Evolutionary conservation across 2,888 invertebrate species (phyloP), one percentile per base, ranked within the genome.

Genomic region (Trichogramma evanescens): DNA sequence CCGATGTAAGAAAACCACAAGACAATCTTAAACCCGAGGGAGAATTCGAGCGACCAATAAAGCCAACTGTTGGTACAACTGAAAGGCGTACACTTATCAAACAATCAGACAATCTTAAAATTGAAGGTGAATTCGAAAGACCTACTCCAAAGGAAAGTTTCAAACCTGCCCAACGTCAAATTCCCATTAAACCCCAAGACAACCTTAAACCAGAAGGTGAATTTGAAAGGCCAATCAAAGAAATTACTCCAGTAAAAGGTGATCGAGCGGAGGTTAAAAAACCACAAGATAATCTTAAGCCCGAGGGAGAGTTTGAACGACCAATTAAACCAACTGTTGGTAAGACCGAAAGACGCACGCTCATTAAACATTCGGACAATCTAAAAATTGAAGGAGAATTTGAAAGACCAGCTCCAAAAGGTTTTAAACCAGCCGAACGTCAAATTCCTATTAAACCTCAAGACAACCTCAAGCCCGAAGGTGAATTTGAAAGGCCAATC

Each of bases 1-100:
- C 78, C 41, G 77, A 69, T 1, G 73, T 75, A 0, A 77, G 76
- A 6, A 71, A 69, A 64, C 78, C 72, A 73, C 68, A 67, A 79
- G 82, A 82, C 63, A 84, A 84, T 67, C 68, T 86, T 0, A 76
- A 74, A 66, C 82, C 83, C 0, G 85, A 86, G 70, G 86, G 86
- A 2, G 81, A 84, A 2, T 81, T 81, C 60, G 79, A 80, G 7
- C 77, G 74, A 62, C 79, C 80, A n/a, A 80, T 80, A 13, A 56
- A 54, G 26, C n/a, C 42, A 43, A 53, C 58, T n/a, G 66, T 85
- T 41, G 83, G 82, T 71, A 82, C 81, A 65, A 83, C 81, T 8
- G 84, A 86, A 68, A 80, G 82, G 68, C 82, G 82, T 13, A 80
- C 83, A 53, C 81, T 71, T 66, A 75, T 66, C 59, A 68, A 75